phyloP scores from a whole-genome alignment of 2,797 vertebrate genomes.

The Gymnodraco acuticeps region DNA sequence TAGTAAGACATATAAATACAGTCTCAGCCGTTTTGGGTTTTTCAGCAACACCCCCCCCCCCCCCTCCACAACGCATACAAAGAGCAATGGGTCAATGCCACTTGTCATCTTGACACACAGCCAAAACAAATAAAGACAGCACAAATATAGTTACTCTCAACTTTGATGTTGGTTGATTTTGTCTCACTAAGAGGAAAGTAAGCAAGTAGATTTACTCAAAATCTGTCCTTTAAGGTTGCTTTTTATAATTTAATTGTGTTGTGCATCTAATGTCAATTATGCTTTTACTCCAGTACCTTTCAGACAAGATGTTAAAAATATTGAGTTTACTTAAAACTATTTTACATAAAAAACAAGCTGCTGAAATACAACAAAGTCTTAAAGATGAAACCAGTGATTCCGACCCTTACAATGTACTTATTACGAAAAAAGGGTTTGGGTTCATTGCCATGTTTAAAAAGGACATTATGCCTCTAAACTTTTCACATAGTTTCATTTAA shows the following conservation, averaged over 20 bases:
- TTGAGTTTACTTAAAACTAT: background rate
- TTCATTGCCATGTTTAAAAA: background rate
- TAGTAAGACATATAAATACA: constrained; percentile 3
- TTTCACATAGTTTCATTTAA: constrained; percentile 39
- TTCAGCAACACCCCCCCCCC: no score
- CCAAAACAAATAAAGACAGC: constrained; percentile 43
- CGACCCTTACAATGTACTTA: background rate
- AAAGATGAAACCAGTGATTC: background rate
- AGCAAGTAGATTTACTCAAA: background rate
- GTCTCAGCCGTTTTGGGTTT: no score
- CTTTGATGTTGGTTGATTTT: background rate
- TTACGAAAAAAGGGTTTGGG: background rate
- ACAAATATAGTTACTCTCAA: constrained; percentile 16
- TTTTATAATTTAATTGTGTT: background rate
- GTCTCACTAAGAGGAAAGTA: background rate
- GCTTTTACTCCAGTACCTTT: background rate
- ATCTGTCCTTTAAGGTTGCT: background rate
- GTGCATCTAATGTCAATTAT: background rate
- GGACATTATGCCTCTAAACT: background rate
- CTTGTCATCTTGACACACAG: constrained; percentile 29
- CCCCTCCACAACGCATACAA: constrained; percentile 35
- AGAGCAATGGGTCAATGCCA: constrained; percentile 38
- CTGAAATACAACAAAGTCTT: background rate
- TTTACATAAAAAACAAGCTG: background rate
- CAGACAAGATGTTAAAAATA: background rate